These are phyloP conservation scores for Stomatorhinus ivindoensis DNA, from an alignment of 2,113 vertebrate species.

Conservation along the genomic window DNA sequence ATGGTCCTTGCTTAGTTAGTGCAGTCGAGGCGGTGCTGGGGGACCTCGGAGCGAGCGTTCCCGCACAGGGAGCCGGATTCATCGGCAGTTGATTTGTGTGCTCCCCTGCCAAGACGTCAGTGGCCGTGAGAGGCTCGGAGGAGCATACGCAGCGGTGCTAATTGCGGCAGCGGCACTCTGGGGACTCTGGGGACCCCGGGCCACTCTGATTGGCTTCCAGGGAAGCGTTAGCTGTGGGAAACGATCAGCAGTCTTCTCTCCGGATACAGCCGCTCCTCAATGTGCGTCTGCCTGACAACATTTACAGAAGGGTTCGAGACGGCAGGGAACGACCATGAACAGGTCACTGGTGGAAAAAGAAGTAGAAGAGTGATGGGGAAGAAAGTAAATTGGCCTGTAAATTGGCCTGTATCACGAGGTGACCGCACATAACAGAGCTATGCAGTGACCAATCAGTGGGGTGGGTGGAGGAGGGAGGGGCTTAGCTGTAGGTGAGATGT, in stretches of 20 bases:
- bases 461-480: not conserved
- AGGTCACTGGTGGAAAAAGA: not conserved
- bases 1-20: not conserved
- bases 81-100: not conserved
- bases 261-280: not conserved
- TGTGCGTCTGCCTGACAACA: not conserved
- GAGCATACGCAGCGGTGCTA: not conserved
- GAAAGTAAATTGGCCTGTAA: not conserved
- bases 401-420: no score
- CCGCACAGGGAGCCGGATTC: not conserved
- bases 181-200: not conserved
- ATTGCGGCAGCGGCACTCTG: not conserved
- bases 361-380: not conserved
- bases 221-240: not conserved
- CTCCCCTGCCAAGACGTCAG: not conserved
- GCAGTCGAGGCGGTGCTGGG: not conserved
- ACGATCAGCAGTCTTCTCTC: not conserved
- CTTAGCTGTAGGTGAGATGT: not conserved
- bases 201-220: not conserved
- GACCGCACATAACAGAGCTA: not conserved
- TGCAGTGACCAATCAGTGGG: not conserved
- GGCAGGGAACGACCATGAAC: not conserved
- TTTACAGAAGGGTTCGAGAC: not conserved
- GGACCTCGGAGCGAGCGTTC: not conserved
- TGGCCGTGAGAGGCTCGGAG: not conserved